These are phyloP conservation scores for Coenobita brevimanus DNA, from an alignment of 1,140 invertebrate species.

Conservation along the genomic window DNA sequence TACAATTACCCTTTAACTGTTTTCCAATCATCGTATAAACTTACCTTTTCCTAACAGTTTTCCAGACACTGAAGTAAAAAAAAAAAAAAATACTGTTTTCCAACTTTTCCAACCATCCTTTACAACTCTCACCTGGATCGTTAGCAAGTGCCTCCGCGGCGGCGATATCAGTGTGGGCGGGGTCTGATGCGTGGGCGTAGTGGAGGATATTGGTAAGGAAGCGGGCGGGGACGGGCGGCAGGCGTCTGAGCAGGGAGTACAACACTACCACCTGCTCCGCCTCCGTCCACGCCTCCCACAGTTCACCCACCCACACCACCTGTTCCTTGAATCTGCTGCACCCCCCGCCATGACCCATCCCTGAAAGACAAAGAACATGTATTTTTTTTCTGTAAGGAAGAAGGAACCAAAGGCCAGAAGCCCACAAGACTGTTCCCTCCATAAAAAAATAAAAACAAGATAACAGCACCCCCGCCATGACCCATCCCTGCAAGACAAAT, in stretches of 20 bases:
- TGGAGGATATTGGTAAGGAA: slow-evolving; percentile 53
- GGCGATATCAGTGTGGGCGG: slow-evolving; percentile 45
- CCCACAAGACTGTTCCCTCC: too few species aligned
- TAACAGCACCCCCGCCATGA: too few species aligned
- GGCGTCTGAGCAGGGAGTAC: slow-evolving; percentile 55
- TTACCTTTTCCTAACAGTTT: neutral
- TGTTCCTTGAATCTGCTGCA: slow-evolving; percentile 50
- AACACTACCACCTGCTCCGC: slow-evolving; percentile 60
- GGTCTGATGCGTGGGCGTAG: slow-evolving; percentile 28
- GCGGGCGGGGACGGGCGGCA: slow-evolving; percentile 40
- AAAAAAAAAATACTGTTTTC: neutral
- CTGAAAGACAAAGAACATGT: slow-evolving; percentile 5
- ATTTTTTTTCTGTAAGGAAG: too few species aligned
- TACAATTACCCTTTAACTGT: too few species aligned
- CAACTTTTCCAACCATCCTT: too few species aligned
- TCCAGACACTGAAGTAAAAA: too few species aligned
- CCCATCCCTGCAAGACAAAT: too few species aligned
- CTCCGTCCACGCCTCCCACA: slow-evolving; percentile 59
- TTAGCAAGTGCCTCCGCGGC: slow-evolving; percentile 45
- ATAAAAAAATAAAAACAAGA: too few species aligned
- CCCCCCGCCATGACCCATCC: slow-evolving; percentile 57
- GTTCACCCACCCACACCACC: slow-evolving; percentile 53
- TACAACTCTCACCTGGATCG: slow-evolving; percentile 41
- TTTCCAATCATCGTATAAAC: too few species aligned
- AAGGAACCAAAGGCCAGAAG: too few species aligned